These are phyloP conservation scores for Eupithecia tripunctaria DNA, from an alignment of 2,888 invertebrate genomes.

Conservation along the genomic window DNA sequence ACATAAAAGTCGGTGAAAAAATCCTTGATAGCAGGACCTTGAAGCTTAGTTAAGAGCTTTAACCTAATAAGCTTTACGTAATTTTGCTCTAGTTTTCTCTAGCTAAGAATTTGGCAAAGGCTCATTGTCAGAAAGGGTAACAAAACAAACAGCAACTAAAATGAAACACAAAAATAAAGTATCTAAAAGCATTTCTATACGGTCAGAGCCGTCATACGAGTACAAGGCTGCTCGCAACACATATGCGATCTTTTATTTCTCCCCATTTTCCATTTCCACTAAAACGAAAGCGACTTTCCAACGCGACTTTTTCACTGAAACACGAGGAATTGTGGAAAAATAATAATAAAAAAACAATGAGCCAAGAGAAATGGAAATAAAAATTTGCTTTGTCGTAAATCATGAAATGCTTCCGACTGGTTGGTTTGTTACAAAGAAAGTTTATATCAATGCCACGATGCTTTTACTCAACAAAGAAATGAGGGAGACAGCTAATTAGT, in stretches of 20 bases:
- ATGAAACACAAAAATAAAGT: slow-evolving; percentile 52
- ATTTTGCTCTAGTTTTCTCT: not conserved
- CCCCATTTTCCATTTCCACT: slow-evolving; percentile 78
- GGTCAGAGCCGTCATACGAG: slow-evolving; percentile 44
- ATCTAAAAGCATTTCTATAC: slow-evolving; percentile 61
- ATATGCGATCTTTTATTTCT: slow-evolving; percentile 77
- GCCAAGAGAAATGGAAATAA: slow-evolving; percentile 79
- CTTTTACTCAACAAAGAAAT: slow-evolving; percentile 64
- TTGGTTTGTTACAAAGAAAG: slow-evolving; percentile 78
- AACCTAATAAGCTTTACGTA: not conserved
- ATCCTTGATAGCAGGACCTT: not conserved
- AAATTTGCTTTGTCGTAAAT: slow-evolving; percentile 84
- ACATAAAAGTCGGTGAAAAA: not conserved
- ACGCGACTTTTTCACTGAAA: slow-evolving; percentile 71
- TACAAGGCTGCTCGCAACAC: slow-evolving; percentile 56
- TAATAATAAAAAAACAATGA: slow-evolving; percentile 72
- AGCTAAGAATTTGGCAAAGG: not conserved
- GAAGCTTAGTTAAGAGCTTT: not conserved
- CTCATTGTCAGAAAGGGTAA: not conserved
- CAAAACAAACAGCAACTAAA: slow-evolving; percentile 10
- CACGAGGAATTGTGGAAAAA: slow-evolving; percentile 79
- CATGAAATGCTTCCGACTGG: slow-evolving; percentile 79
- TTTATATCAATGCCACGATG: slow-evolving; percentile 71
- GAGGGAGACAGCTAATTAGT: slow-evolving; percentile 54
- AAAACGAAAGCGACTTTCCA: slow-evolving; percentile 80